These are phyloP conservation scores for Fringilla coelebs DNA, from an alignment of 2,797 vertebrate species.

Conservation along the genomic window DNA sequence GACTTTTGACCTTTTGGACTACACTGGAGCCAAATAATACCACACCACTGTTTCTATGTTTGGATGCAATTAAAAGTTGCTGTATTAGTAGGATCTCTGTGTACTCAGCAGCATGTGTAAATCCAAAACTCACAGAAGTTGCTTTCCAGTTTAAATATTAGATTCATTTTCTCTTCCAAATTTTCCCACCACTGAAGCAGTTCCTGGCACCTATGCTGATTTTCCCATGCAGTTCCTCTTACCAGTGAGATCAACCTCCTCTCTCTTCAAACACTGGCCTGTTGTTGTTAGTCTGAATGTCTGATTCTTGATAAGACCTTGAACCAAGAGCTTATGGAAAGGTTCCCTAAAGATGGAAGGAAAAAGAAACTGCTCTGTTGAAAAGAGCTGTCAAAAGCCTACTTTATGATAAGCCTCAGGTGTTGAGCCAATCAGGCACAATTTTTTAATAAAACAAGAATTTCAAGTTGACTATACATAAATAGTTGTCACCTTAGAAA, in stretches of 20 bases:
- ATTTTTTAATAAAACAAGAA: not conserved
- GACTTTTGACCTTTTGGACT: not conserved
- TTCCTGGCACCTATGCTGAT: not conserved
- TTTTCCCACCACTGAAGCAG: not conserved
- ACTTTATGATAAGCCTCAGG: not conserved
- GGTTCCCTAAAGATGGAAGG: constrained; percentile 83
- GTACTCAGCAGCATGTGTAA: not conserved
- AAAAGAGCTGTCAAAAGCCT: not conserved
- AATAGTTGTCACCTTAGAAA: not conserved
- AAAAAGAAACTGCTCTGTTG: not conserved
- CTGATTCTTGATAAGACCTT: constrained; percentile 95
- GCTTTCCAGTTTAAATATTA: not conserved
- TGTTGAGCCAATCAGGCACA: not conserved
- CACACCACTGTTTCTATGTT: not conserved
- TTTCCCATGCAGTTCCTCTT: constrained; percentile 7
- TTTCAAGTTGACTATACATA: not conserved
- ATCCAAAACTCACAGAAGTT: not conserved
- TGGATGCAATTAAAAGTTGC: not conserved
- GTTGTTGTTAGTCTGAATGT: constrained; percentile 84
- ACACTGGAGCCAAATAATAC: not conserved
- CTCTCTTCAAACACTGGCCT: constrained; percentile 86
- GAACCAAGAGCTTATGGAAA: constrained; percentile 92
- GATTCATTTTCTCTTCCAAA: not conserved
- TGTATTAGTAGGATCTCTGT: not conserved
- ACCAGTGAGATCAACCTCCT: constrained; percentile 94